Base-by-base conservation (phyloP, 2,113 vertebrate genomes). In the Microcebus jonahi region DNA sequence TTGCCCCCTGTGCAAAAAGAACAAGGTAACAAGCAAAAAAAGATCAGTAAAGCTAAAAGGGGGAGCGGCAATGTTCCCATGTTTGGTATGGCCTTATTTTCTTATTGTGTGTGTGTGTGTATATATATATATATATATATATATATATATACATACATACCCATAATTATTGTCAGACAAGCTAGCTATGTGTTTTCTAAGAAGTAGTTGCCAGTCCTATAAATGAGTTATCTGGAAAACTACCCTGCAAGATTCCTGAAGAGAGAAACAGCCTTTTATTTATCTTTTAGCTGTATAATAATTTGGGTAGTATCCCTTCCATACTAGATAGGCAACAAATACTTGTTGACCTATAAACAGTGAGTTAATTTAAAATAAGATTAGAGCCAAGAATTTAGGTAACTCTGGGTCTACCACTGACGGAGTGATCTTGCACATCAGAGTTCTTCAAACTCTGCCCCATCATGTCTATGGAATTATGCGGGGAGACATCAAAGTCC, bases 191-290 rank as follows among this genome's bases (percentile, higher is more conserved):
- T 55, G 68, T 87, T 97, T 95, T 88, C 48, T 36, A 95, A 94
- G 57, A 95, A 94, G 57, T 31, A 90, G 76, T 55, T 95, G 92
- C 57, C 80, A 94, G 36, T 75, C 31, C 67, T 77, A 1, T 67
- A 77, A 81, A 81, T n/a, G 11, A 90, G 53, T 70, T 86, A 95
- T 84, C 50, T 90, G 59, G 85, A 96, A 91, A 97, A 95, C n/a
- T 87, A 81, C 36, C 21, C 36, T 27, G 6, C 6, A 77, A 67
- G 15, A 7, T 71, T 97, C 39, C 27, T 75, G 11, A 80, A 65
- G 48, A 93, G 83, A 88, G 89, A 96, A 83, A 90, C 0, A 76
- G 39, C 13, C 59, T 65, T 63, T 70, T 76, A 80, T 20, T 81
- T 67, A 91, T 45, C 76, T 61, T 63, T 76, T 39, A 29, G 6